Conservation (phyloP, 2,797 vertebrate species). For the Salarias fasciatus region DNA sequence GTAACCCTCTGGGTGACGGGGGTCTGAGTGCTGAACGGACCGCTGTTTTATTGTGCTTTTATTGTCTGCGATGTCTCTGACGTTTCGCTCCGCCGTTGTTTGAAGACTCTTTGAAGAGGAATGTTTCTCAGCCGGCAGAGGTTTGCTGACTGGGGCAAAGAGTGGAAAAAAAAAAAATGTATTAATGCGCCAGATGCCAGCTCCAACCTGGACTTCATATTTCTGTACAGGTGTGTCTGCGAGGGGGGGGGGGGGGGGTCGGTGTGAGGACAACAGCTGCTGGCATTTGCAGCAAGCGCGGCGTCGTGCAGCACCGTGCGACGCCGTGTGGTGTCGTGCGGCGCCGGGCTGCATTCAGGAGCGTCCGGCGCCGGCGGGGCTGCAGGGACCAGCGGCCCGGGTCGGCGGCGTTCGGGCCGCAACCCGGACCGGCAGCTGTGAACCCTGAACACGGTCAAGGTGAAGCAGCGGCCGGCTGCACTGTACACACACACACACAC, state of each 20-base stretch:
- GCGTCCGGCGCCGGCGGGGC: constrained; percentile 32
- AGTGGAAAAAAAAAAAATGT: constrained; percentile 10
- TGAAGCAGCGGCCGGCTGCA: constrained; percentile 6
- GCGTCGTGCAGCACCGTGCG: no score
- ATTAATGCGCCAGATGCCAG: constrained; percentile 51
- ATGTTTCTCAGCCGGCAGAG: constrained; percentile 46
- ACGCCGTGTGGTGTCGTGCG: no score
- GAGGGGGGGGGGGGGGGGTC: constrained; percentile 10
- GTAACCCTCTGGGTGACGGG: constrained; percentile 40
- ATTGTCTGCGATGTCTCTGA: constrained; percentile 69
- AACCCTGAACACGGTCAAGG: constrained; percentile 38
- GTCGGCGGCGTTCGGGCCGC: constrained; percentile 43
- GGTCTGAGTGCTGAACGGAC: constrained; percentile 46
- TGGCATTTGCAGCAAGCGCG: constrained; percentile 50
- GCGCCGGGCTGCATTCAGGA: constrained; percentile 24
- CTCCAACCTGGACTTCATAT: constrained; percentile 45
- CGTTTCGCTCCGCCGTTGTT: constrained; percentile 51
- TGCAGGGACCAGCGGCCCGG: constrained; percentile 55
- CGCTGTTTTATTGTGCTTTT: constrained; percentile 66
- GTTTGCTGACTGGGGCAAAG: constrained; percentile 48
- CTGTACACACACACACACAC: neutral
- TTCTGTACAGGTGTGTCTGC: constrained; percentile 49
- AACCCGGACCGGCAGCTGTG: constrained; percentile 16
- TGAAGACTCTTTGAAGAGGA: constrained; percentile 64
- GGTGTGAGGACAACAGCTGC: constrained; percentile 57